These are phyloP conservation scores for Perognathus longimembris DNA, from an alignment of 2,113 vertebrate species.

Conservation along the genomic window DNA sequence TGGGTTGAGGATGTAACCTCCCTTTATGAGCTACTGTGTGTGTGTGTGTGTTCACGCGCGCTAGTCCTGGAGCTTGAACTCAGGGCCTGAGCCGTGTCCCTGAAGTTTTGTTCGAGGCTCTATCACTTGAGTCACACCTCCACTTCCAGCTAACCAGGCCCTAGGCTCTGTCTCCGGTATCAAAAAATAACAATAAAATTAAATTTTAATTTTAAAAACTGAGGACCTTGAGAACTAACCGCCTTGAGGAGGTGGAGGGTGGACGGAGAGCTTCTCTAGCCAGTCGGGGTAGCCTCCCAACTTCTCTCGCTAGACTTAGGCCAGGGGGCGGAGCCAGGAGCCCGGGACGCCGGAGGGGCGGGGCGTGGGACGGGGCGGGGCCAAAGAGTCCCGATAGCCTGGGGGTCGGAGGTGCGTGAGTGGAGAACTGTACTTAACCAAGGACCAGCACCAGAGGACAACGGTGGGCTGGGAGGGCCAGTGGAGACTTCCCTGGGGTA, in stretches of 20 bases:
- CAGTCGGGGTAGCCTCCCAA: not conserved
- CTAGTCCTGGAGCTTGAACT: too few relatives aligned
- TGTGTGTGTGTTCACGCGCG: too few relatives aligned
- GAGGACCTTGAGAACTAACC: not conserved
- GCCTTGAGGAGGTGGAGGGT: not conserved
- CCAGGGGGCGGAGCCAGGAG: not conserved
- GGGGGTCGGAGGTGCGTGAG: not conserved
- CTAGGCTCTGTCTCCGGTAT: too few relatives aligned
- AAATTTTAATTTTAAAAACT: too few relatives aligned
- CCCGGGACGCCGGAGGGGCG: not conserved
- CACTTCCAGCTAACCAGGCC: too few relatives aligned
- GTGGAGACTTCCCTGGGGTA: not conserved
- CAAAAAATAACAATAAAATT: too few relatives aligned
- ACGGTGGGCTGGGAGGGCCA: not conserved
- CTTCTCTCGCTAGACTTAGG: not conserved
- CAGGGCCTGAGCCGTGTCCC: too few relatives aligned
- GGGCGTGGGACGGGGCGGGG: not conserved
- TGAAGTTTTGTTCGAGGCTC: too few relatives aligned
- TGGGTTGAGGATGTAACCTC: too few relatives aligned
- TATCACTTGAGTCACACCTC: too few relatives aligned
- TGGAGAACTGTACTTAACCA: not conserved
- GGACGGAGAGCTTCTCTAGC: accelerated
- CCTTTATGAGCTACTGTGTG: too few relatives aligned
- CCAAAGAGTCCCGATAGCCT: not conserved
- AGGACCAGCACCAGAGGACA: not conserved